phyloP scores from a whole-genome alignment of 1,140 invertebrate genomes.

The Luehdorfia chinensis region DNA sequence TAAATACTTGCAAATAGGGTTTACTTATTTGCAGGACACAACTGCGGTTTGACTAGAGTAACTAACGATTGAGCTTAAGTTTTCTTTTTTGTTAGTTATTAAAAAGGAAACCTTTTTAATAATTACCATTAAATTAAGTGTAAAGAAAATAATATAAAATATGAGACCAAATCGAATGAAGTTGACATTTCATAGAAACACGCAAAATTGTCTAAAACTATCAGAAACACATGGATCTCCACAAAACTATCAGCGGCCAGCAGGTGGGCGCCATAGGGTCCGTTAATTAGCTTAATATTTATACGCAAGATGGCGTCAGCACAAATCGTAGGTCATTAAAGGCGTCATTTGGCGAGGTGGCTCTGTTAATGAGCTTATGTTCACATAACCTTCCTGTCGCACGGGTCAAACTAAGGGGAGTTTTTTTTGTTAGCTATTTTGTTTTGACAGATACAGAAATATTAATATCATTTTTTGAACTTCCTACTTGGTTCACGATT shows the following conservation, averaged over 20 bases:
- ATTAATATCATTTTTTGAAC: no score
- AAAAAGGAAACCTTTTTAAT: no score
- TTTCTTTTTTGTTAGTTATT: no score
- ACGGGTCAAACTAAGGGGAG: slow-evolving; percentile 9
- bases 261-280: slow-evolving; percentile 65
- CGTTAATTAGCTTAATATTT: slow-evolving; percentile 69
- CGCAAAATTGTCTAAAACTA: neutral
- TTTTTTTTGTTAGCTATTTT: neutral
- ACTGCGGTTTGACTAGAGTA: no score
- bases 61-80: no score
- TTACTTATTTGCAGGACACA: no score
- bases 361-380: slow-evolving; percentile 49
- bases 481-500: no score
- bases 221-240: neutral
- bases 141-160: neutral
- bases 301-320: slow-evolving; percentile 65
- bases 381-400: slow-evolving; percentile 9
- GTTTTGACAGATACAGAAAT: slow-evolving; percentile 7
- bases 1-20: no score
- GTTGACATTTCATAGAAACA: neutral
- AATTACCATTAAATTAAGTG: no score
- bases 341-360: slow-evolving; percentile 59
- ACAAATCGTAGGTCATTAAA: slow-evolving; percentile 61
- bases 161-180: neutral
- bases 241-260: slow-evolving; percentile 38